Percentiles rank a stretch among this genome's conserved stretches.
Evolutionary conservation across 1,140 invertebrate genomes (phyloP).

Genomic region (Drosophila nannoptera): DNA sequence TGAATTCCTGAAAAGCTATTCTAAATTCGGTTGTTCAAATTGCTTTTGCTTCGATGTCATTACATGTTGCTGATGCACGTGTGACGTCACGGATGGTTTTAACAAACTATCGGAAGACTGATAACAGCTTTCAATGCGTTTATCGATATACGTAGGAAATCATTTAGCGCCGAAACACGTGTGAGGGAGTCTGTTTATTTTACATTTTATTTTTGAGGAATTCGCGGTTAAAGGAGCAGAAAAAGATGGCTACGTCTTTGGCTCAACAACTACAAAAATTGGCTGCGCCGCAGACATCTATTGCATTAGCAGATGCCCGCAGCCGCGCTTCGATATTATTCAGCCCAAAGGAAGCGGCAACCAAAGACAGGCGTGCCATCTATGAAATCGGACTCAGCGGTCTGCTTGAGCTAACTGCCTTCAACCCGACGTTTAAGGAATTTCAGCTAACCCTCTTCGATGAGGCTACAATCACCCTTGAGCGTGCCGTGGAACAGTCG

Average conservation of each 20-base stretch:
- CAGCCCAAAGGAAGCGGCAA: conserved; percentile 92
- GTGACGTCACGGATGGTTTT: conserved; percentile 17
- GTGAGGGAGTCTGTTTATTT: conserved; percentile 17
- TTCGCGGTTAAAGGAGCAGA: conserved; percentile 8
- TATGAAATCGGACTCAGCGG: conserved; percentile 92
- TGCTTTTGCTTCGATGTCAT: neutral
- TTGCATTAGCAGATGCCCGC: conserved; percentile 84
- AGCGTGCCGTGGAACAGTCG: conserved; percentile 87
- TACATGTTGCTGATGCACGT: neutral
- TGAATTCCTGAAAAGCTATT: too few relatives aligned
- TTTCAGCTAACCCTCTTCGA: conserved; percentile 90
- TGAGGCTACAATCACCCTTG: conserved; percentile 85
- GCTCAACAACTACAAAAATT: conserved; percentile 90
- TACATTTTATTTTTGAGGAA: conserved; percentile 6
- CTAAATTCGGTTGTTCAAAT: too few relatives aligned
- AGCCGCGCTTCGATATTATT: conserved; percentile 91
- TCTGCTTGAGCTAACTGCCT: conserved; percentile 87
- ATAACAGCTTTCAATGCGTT: neutral
- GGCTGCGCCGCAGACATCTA: conserved; percentile 87
- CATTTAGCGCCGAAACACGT: conserved; percentile 23
- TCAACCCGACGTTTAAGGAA: conserved; percentile 85
- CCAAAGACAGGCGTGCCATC: conserved; percentile 89
- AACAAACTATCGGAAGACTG: conserved; percentile 4
- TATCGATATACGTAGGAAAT: conserved; percentile 19
- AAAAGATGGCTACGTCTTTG: conserved; percentile 85